phyloP scores from a whole-genome alignment of 2,113 vertebrate species.

The Choloepus hoffmanni region DNA sequence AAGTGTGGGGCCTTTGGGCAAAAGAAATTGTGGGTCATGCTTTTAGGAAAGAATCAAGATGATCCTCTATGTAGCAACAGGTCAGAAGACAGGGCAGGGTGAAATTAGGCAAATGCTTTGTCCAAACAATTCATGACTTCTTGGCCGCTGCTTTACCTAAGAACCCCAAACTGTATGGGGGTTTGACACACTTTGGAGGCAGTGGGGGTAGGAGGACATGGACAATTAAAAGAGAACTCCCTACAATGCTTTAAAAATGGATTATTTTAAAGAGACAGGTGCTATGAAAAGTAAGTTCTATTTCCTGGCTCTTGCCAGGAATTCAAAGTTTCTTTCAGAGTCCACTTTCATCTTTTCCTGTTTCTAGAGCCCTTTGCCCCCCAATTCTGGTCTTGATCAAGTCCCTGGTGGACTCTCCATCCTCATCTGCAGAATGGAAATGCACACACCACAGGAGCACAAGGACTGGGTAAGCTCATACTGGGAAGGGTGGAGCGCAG shows the following conservation, averaged over 20 bases:
- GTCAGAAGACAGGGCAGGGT: neutral
- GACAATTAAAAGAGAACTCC: neutral
- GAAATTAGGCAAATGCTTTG: neutral
- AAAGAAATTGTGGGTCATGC: neutral
- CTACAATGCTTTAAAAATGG: neutral
- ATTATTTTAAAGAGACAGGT: neutral
- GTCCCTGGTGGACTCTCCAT: neutral
- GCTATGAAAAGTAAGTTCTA: neutral
- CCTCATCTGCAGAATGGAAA: neutral
- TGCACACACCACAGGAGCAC: accelerated
- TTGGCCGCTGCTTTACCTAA: neutral
- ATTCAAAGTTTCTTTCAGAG: neutral
- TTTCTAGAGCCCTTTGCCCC: neutral
- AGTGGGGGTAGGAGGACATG: neutral
- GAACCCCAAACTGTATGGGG: neutral
- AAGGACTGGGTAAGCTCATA: neutral
- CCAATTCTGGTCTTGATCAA: neutral
- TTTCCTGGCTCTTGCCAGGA: neutral
- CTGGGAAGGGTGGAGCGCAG: no score
- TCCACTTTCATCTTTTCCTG: neutral
- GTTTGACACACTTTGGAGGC: neutral
- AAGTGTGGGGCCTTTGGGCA: neutral
- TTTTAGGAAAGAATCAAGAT: neutral
- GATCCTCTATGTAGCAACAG: neutral
- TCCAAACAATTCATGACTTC: no score